Conservation (phyloP, 2,797 vertebrate genomes). For the Phylloscopus collybita region DNA sequence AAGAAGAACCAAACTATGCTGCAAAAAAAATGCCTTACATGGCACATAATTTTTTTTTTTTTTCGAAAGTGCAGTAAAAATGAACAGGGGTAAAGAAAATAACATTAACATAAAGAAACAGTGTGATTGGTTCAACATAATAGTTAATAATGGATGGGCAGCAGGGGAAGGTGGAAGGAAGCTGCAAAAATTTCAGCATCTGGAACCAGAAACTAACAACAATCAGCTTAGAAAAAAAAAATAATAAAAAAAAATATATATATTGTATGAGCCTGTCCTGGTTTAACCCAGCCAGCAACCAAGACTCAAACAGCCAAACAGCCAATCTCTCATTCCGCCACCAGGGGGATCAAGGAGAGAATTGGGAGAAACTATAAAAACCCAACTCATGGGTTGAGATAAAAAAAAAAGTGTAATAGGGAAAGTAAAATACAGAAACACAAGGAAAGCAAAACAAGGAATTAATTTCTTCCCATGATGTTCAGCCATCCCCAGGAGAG, state of each 20-base stretch:
- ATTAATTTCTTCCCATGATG: not conserved
- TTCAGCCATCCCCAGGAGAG: not conserved
- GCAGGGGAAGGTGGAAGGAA: not conserved
- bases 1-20: not conserved
- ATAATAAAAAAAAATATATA: not conserved
- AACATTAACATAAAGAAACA: not conserved
- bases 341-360: not conserved
- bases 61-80: not conserved
- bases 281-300: not conserved
- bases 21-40: not conserved
- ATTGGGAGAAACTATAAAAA: not conserved
- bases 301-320: not conserved
- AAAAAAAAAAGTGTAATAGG: not conserved
- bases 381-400: not conserved
- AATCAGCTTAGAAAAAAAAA: not conserved
- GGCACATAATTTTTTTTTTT: rapidly evolving
- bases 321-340: too few species aligned
- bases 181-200: not conserved
- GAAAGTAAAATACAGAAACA: not conserved
- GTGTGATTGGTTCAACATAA: not conserved
- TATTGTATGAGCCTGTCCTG: rapidly evolving
- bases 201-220: not conserved
- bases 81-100: not conserved
- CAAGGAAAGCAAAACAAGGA: not conserved
- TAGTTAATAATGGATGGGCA: rapidly evolving